phyloP scores from a whole-genome alignment of 2,113 vertebrate species.

The Sisor rabdophorus region DNA sequence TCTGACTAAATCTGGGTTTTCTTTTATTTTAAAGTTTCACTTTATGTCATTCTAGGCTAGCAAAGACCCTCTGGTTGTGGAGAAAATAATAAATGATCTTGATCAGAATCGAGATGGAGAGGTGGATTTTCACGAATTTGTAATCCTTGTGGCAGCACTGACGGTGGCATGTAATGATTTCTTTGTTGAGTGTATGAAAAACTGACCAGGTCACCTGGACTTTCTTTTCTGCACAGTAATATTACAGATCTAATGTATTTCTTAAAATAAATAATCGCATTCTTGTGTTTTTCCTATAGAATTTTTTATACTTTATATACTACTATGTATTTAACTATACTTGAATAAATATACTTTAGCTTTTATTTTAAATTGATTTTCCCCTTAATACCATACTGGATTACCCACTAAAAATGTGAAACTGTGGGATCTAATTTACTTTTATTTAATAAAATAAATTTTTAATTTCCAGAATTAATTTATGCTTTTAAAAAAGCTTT shows the following conservation, averaged over 20 bases:
- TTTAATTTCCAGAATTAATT: not conserved
- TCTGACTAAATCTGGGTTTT: not conserved
- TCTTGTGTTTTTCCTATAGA: not conserved
- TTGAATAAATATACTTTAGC: no score
- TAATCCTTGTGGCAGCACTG: slow-evolving; percentile 82
- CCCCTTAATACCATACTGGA: not conserved
- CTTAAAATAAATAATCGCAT: not conserved
- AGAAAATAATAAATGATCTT: slow-evolving; percentile 85
- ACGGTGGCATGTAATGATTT: slow-evolving; percentile 88
- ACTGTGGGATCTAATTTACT: not conserved
- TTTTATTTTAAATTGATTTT: not conserved
- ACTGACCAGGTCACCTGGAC: slow-evolving; percentile 16
- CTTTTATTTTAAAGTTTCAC: not conserved
- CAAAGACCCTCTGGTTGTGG: slow-evolving; percentile 75
- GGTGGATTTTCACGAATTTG: slow-evolving; percentile 92
- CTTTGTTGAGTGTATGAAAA: slow-evolving; percentile 64
- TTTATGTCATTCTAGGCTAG: slow-evolving; percentile 60
- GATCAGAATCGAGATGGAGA: slow-evolving; percentile 84
- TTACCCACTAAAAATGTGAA: not conserved
- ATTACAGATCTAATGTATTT: slow-evolving; percentile 18
- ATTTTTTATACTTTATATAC: no score
- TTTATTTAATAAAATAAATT: not conserved
- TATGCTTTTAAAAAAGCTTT: not conserved
- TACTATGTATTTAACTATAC: no score
- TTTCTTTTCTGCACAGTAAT: slow-evolving; percentile 15